Evolutionary conservation across 2,113 vertebrate species (phyloP), one percentile per base, ranked within the genome.

Genomic region (Nematolebias whitei): DNA sequence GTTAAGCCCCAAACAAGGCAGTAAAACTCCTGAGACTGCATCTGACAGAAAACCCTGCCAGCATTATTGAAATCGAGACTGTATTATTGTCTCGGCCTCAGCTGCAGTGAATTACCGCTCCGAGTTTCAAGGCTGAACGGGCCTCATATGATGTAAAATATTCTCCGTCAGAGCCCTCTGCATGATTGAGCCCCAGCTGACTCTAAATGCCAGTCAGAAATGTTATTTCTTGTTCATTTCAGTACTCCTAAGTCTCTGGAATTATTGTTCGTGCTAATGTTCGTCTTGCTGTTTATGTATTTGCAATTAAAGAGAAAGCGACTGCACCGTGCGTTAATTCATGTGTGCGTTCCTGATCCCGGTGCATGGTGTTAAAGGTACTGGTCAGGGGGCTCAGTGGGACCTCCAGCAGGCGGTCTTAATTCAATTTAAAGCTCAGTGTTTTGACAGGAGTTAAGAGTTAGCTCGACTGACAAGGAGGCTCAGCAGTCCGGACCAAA

Each of bases 71-170:
- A 49, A 74, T 32, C 58, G 63, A 76, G 59, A 68, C 68, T 12
- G 52, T 48, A 70, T 82, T 76, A 68, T 67, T 73, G 69, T 85
- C 73, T 76, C 41, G 19, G 19, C 71, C 59, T 96, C 94, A 95
- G 95, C 94, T 96, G 94, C 92, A 93, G 89, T 89, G 92, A 95
- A 96, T 97, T 95, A 95, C 91, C 83, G 87, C 89, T 91, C 83
- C 82, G 48, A 89, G 90, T 93, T 94, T 94, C 92, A 93, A 92
- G 92, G 78, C 80, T 73, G 67, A 62, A 90, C 24, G 43, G 56
- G 63, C 67, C 71, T 67, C 74, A 41, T 76, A 54, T 29, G 39
- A 22, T 55, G 55, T 63, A 52, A 63, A 59, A 61, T 74, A 60
- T 61, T 38, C 47, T 65, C 32, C 53, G 16, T 12, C 60, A 19